phyloP scores from a whole-genome alignment of 2,888 invertebrate species.

The Myopa testacea region DNA sequence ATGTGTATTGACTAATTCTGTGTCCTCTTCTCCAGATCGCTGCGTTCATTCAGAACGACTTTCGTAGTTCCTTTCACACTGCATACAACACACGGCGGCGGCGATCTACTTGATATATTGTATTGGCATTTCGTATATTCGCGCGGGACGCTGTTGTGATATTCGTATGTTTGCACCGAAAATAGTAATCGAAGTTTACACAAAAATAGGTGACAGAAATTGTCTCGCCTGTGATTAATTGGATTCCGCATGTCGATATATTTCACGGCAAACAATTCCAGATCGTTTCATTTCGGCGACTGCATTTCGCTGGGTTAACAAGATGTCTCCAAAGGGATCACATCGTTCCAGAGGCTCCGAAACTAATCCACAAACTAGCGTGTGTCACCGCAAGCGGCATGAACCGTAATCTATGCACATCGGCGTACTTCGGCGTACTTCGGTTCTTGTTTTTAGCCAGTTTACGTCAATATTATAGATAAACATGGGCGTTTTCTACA shows the following conservation, averaged over 20 bases:
- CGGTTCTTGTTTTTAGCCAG: too few relatives aligned
- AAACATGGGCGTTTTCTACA: too few relatives aligned
- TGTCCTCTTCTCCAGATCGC: background rate
- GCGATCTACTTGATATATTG: conserved; percentile 18
- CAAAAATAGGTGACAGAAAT: conserved; percentile 52
- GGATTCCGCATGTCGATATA: conserved; percentile 56
- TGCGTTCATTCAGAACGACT: conserved; percentile 11
- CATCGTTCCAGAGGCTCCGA: background rate
- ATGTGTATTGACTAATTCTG: conserved; percentile 8
- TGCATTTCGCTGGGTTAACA: conserved; percentile 22
- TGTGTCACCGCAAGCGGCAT: background rate
- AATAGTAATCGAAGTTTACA: conserved; percentile 30
- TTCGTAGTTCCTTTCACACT: background rate
- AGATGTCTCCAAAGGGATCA: conserved; percentile 12
- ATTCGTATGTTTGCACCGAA: background rate
- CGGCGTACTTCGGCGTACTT: too few relatives aligned
- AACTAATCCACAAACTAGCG: background rate
- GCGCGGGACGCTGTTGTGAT: conserved; percentile 6
- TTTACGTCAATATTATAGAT: too few relatives aligned
- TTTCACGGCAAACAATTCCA: conserved; percentile 46
- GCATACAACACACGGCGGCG: background rate
- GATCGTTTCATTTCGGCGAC: background rate
- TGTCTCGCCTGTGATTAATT: conserved; percentile 60
- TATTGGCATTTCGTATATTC: conserved; percentile 21
- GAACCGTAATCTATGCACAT: conserved; percentile 16